Evolutionary conservation across 2,113 vertebrate species (phyloP), one percentile per base, ranked within the genome.

Genomic region (Apistogramma diplotaenia): DNA sequence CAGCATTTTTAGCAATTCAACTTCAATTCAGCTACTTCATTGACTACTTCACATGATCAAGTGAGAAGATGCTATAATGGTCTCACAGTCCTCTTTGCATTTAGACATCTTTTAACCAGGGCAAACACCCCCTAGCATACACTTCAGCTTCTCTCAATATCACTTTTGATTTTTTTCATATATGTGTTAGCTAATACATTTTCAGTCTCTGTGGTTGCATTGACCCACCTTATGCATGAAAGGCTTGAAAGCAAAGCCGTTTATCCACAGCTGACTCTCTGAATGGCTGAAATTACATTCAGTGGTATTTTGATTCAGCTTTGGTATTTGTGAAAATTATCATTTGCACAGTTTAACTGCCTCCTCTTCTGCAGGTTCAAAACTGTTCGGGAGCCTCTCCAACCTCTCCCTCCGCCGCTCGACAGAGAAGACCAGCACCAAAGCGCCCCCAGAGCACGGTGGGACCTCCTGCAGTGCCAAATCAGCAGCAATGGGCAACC

Each of bases 331-430:
- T 7, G 2, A 6, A 49, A 49, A 49, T 6, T 43, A 4, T 43
- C 29, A 60, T 35, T 60, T 35, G 11, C 33, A 19, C 58, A 31
- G 8, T 49, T 33, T 67, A 49, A 76, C 55, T 11, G 4, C 9
- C 8, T 54, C 33, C 1, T 60, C 5, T 43, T 19, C 70, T 62
- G 0, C 85, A 94, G 94, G 82, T 90, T 93, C 97, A 43, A 97
- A 96, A 89, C 95, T 96, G 79, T 94, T 98, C 0, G 96, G 96
- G 35, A 97, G 96, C 82, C 92, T 97, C 80, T 95, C 93, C 79
- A 97, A 82, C 83, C 92, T 97, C 37, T 85, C 75, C 81, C 78
- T 4, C 72, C 93, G 46, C 77, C 93, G 74, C 89, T 92, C 78
- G 76, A 60, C 65, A 54, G 94, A 76, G 80, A 94, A 76, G 55